Base-by-base conservation (phyloP, 2,888 invertebrate species). In the Oligia fasciuncula region DNA sequence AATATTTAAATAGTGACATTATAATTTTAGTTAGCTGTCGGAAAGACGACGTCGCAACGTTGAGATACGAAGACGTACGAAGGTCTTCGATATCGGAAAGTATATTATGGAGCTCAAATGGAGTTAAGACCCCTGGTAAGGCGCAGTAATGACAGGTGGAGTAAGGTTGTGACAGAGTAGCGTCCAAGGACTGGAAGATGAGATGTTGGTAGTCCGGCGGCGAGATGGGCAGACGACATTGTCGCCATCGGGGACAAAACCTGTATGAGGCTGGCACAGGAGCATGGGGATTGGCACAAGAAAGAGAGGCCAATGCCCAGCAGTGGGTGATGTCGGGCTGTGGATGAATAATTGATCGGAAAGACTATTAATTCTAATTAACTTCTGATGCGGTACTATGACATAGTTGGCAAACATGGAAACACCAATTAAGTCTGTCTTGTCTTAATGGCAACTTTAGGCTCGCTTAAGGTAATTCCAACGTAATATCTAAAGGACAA, bases 401-500 rank as follows among this genome's bases (percentile, higher is more conserved):
- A 66, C 70, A 73, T 57, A 72, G 23, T 60, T 40, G 4, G 43
- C 40, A 40, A 62, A 63, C 60, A 77, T 54, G 67, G 66, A 60
- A 76, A 68, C 76, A 77, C 49, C 69, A 80, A 70, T 80, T 73
- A 81, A 60, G 43, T 66, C 6, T 62, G 40, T 67, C 43, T 35
- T 72, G 60, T 63, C 73, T 46, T 63, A 72, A 71, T 76, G n/a
- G 51, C 23, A 74, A 77, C 67, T 87, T 76, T 70, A 72, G 49
- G 40, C 17, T 29, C 40, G 43, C 67, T 80, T 76, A 76, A 78
- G 68, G n/a, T 85, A 83, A 80, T 77, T 80, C 62, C 35, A 43
- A 46, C 29, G 63, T 76, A 73, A 79, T 66, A 76, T 77, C 54
- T 68, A 73, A 74, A 73, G 75, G 62, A 79, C 75, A 82, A 88